Evolutionary conservation across 2,888 invertebrate species (phyloP), one percentile per base, ranked within the genome.

Genomic region (Julus scanicus): DNA sequence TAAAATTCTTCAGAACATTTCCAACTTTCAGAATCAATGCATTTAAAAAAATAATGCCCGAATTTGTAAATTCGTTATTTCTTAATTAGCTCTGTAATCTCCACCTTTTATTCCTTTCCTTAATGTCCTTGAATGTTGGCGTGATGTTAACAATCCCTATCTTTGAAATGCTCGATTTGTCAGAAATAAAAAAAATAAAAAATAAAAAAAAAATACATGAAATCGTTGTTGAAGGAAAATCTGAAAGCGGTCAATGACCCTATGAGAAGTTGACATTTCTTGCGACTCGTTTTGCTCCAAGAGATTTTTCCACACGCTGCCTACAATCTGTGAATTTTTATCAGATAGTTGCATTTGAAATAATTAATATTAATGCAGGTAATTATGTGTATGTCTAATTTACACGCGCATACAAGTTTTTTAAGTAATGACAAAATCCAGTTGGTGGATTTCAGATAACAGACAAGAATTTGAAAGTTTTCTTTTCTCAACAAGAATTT

Each of bases 291-390:
- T 80, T 53, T 53, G 53, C 53, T 53, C 53, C 15, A 53, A 13
- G 53, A 53, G 53, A 53, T 53, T 53, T 29, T 71, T 29, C 37
- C 80, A 37, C 37, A 39, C 63, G 9, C 6, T 71, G 63, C 63
- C 20, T 20, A 71, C 80, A 37, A 37, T 80, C 37, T 37, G 80
- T 37, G 37, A 80, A 80, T 37, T 80, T 80, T 15, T 80, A 80
- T 80, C 80, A 80, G 63, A 71, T 20, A 9, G 80, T 15, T 80
- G 80, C 80, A 80, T 80, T 80, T 80, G 13, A 80, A 80, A 80
- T 80, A 80, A 80, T 80, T 37, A 80, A 37, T 80, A 80, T 80
- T 80, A 80, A 80, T 80, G 80, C 37, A 80, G 80, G 80, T 80
- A 80, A 37, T 37, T 80, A 13, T 13, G 37, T 37, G 37, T 39